Evolutionary conservation across 2,888 invertebrate species (phyloP).

Genomic region (Trachelus stipa): DNA sequence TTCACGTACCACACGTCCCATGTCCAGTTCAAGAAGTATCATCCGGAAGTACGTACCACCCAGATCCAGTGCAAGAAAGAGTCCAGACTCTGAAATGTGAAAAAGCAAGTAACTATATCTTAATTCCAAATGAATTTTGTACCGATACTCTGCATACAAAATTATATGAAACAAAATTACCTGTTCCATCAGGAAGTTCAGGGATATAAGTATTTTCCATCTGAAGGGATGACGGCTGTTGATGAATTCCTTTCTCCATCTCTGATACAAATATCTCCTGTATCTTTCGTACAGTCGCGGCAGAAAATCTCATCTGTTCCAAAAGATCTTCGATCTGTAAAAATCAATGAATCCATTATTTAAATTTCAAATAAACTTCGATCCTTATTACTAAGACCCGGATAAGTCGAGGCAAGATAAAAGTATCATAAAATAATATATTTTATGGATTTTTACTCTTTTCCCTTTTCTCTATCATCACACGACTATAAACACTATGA

Average conservation of each 20-base stretch:
- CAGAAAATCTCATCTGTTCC: conserved; percentile 60
- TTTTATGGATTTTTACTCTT: neutral
- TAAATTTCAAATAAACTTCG: neutral
- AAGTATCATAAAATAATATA: neutral
- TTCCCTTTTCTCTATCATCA: neutral
- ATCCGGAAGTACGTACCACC: conserved; percentile 87
- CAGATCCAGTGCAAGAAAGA: conserved; percentile 81
- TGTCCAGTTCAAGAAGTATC: conserved; percentile 73
- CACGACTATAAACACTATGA: neutral
- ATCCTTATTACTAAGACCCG: too few relatives aligned
- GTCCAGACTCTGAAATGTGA: conserved; percentile 71
- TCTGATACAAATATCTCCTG: conserved; percentile 73
- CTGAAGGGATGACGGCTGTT: conserved; percentile 75
- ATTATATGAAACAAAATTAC: conserved; percentile 56
- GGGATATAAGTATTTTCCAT: conserved; percentile 85
- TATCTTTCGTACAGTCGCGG: conserved; percentile 69
- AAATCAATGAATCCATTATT: neutral
- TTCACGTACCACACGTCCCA: conserved; percentile 71
- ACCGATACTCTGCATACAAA: neutral
- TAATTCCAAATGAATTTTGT: neutral
- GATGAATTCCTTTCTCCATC: conserved; percentile 73
- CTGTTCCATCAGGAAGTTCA: conserved; percentile 78
- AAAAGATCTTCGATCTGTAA: conserved; percentile 54
- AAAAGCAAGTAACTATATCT: neutral
- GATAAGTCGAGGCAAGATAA: neutral